Evolutionary conservation across 2,797 vertebrate genomes (phyloP), one percentile per base, ranked within the genome.

Genomic region (Ceryle rudis): DNA sequence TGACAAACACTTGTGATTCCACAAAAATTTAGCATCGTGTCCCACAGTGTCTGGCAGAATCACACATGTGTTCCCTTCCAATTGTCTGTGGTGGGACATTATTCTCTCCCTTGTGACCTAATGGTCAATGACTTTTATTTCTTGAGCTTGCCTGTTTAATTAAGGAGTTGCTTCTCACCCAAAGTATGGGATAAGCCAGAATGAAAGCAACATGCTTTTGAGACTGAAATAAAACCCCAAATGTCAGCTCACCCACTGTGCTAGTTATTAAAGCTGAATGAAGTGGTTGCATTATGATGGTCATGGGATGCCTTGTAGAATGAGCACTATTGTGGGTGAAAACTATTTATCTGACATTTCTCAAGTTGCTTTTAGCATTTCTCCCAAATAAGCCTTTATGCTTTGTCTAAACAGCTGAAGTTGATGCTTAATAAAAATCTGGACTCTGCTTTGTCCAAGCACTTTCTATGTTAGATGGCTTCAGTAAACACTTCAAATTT

Each of bases 91-190:
- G 85, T 88, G 90, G 93, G 92, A 89, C 51, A 31, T 82, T 91
- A 70, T 92, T 78, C 75, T 61, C 84, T 96, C 91, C 87, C 95
- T 95, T 88, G 85, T 83, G 89, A 89, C 92, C 93, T 66, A 51
- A 89, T 33, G 83, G 92, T 91, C 96, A 95, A 70, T 90, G 94
- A 84, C 91, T 95, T 94, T 88, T 96, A 90, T 95, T 96, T 94
- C 94, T 95, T 69, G 66, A 90, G 85, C 90, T 81, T 79, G 89
- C 61, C 89, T 73, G 60, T 29, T 93, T 94, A 95, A 95, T 91
- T 94, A 90, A 79, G 80, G 49, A 92, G 46, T 61, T 85, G 86
- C 81, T 95, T 95, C 86, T 90, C 91, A 73, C 93, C 86, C 93
- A 64, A 77, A 91, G 70, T 28, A 71, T 44, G 91, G 94, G 81